Percentiles rank a stretch among this genome's conserved stretches.
Conservation (phyloP, 2,888 invertebrate species). For the Seira sanloemensis region DNA sequence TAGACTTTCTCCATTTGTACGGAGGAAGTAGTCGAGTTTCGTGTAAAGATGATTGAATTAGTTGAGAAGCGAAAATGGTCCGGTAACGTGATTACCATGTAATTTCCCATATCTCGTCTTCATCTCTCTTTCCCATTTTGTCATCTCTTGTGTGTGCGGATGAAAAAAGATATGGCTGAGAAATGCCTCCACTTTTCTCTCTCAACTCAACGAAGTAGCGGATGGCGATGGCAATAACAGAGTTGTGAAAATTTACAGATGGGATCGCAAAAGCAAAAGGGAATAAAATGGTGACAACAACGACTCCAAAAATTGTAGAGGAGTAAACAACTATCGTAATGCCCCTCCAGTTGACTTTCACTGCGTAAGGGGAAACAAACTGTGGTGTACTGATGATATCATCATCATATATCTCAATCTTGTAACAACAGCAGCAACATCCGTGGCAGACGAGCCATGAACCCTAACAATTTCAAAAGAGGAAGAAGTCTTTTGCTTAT, state of each 20-base stretch:
- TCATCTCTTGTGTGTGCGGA: slow-evolving; percentile 30
- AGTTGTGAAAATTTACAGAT: slow-evolving; percentile 52
- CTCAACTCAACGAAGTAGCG: neutral
- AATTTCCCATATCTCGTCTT: slow-evolving; percentile 70
- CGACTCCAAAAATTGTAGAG: slow-evolving; percentile 1
- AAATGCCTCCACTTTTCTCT: neutral
- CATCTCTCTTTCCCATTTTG: slow-evolving; percentile 31
- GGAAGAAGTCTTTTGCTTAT: neutral
- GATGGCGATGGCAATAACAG: slow-evolving; percentile 16
- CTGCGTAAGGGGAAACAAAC: slow-evolving; percentile 13
- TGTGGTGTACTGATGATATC: neutral
- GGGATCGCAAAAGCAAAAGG: slow-evolving; percentile 28
- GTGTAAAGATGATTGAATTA: slow-evolving; percentile 73
- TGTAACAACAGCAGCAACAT: slow-evolving; percentile 19
- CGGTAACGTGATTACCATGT: slow-evolving; percentile 73
- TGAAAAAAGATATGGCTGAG: slow-evolving; percentile 9
- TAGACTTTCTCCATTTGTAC: neutral
- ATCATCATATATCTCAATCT: slow-evolving; percentile 37
- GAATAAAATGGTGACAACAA: slow-evolving; percentile 32
- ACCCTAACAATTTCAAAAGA: slow-evolving; percentile 40
- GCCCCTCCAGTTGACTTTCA: slow-evolving; percentile 41
- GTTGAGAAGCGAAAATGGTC: slow-evolving; percentile 72
- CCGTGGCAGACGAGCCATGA: slow-evolving; percentile 40
- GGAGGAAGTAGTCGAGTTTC: slow-evolving; percentile 36
- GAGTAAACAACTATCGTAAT: neutral